These are phyloP conservation scores for Sebastes trivittatus DNA, from an alignment of 2,797 vertebrate genomes.

Conservation along the genomic window DNA sequence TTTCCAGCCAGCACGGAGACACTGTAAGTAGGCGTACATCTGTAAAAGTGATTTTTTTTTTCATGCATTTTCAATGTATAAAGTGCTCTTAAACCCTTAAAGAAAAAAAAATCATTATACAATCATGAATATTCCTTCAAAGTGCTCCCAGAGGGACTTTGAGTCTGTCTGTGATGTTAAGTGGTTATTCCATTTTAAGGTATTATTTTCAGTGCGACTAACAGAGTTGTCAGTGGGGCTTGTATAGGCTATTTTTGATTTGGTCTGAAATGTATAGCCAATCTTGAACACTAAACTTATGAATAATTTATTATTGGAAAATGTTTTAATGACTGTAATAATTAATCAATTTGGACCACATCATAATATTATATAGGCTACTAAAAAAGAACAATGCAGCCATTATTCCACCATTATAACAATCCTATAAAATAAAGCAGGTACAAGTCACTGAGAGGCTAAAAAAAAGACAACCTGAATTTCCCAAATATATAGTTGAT, in stretches of 20 bases:
- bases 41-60: constrained; percentile 54
- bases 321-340: neutral
- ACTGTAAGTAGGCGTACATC: constrained; percentile 87
- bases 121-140: constrained; percentile 49
- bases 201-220: constrained; percentile 23
- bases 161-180: constrained; percentile 46
- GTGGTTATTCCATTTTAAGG: constrained; percentile 41
- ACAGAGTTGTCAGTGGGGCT: constrained; percentile 20
- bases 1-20: constrained; percentile 89
- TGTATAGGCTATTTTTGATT: neutral
- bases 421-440: neutral
- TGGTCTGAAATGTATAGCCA: neutral
- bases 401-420: neutral
- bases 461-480: neutral
- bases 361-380: neutral
- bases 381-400: neutral
- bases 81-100: constrained; percentile 50
- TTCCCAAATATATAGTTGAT: neutral
- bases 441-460: neutral
- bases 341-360: neutral
- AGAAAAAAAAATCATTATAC: constrained; percentile 61
- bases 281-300: neutral
- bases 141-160: constrained; percentile 46
- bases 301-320: neutral
- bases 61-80: constrained; percentile 41